A percentile compares a stretch with the other conserved stretches of the same genome.
Conservation (phyloP, 2,888 invertebrate genomes). For the Salticus scenicus region DNA sequence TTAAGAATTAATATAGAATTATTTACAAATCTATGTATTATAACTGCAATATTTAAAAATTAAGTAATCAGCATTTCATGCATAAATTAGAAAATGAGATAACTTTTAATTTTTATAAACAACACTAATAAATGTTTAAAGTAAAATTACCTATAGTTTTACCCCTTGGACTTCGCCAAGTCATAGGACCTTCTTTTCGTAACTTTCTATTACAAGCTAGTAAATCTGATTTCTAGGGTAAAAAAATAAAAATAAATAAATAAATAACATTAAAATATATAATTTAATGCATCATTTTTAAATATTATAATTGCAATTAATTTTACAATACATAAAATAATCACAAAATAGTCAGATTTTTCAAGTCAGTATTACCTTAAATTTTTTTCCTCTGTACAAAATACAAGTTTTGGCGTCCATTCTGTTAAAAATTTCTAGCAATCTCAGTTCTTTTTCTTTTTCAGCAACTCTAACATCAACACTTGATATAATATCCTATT, state of each 20-base stretch:
- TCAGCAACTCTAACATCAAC: conserved; percentile 95
- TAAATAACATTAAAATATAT: not conserved
- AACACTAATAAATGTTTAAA: not conserved
- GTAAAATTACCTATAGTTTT: conserved; percentile 81
- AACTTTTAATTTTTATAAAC: too few species aligned
- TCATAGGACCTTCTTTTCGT: conserved; percentile 89
- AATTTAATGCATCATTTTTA: not conserved
- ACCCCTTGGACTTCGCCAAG: conserved; percentile 91
- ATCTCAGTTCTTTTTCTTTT: conserved; percentile 90
- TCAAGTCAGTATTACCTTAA: conserved; percentile 79
- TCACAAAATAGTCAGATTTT: too few species aligned
- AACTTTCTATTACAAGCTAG: conserved; percentile 87
- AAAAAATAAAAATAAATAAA: conserved; percentile 46
- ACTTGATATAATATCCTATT: conserved; percentile 89
- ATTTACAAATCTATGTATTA: too few species aligned
- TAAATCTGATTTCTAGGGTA: conserved; percentile 90
- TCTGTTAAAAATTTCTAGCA: conserved; percentile 91
- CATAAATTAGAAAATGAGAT: too few species aligned
- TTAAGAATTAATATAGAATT: too few species aligned
- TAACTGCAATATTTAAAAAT: too few species aligned
- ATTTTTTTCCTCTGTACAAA: conserved; percentile 83
- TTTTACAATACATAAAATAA: too few species aligned
- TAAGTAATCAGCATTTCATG: too few species aligned
- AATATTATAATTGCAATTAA: not conserved
- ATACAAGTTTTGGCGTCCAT: conserved; percentile 94